Base-by-base conservation (phyloP, 2,797 vertebrate species). In the Ciconia nigra region DNA sequence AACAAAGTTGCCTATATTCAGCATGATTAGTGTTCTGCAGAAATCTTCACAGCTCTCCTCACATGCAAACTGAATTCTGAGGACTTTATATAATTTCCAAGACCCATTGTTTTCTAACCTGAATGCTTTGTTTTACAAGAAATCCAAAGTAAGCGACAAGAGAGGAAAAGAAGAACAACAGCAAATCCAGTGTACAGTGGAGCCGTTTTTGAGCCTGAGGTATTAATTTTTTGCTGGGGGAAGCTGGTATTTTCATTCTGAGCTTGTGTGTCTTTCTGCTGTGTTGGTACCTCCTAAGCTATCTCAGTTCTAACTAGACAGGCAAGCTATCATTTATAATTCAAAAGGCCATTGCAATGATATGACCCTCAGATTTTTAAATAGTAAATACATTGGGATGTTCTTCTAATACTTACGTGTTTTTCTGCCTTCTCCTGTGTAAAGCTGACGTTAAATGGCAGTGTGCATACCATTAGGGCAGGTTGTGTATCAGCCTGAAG, bases 171-270 rank as follows among this genome's bases (percentile, higher is more conserved):
- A 97, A 99, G 99, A 98, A 99, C 99, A 73, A 99, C 99, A 25
- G 99, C 99, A 47, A 99, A 99, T 96, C 99, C 99, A 5, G 99
- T 99, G 65, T 99, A 99, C 98, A 99, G 99, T 7, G 99, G 99
- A 74, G 99, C 99, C 0, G 99, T 99, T 97, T 99, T 99, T 95
- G 99, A 99, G 96, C 99, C 99, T 1, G 99, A 99, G 99, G 99
- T 99, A 99, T 49, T 80, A 52, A 35, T 76, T 51, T 94, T 80
- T 94, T 93, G n/a, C 47, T 74, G 35, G 70, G 79, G 49, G 25
- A 93, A 81, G n/a, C 22, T 61, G 22, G 3, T 87, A 18, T 80
- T 94, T 95, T 92, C 65, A 39, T 86, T 96, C 54, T 79, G 71
- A 83, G 69, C n/a, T 66, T 82, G 20, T 86, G 35, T 85, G 47